Base-by-base conservation (phyloP, 2,797 vertebrate species). In the Eulemur rubriventer region DNA sequence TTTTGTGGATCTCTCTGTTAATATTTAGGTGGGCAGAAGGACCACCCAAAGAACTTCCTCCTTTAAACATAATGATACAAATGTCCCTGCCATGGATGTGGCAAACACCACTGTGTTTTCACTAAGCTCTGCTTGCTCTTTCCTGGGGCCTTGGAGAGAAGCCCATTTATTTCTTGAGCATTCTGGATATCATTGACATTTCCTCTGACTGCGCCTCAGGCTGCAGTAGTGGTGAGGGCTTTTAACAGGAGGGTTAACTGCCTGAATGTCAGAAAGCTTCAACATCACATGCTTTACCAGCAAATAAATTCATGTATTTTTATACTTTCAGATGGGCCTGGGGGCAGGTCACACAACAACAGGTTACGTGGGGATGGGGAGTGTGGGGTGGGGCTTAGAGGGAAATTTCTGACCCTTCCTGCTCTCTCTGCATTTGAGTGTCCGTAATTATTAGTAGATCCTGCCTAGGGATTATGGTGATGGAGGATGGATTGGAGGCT, bases 151-250 rank as follows among this genome's bases (percentile, higher is more conserved):
- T 93, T 93, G 93, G 94, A 90, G 81, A 91, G 70, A 88, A 93
- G 79, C 93, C 81, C 70, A 26, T 89, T 89, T 97, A 81, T 80
- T 94, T 80, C 69, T 79, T 50, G 94, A 92, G 63, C 69, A 63
- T 96, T 95, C 85, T 95, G 91, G 83, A 89, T 94, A 85, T 85
- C 73, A 18, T 35, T 93, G 92, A 97, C 94, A 94, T 95, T 97
- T 97, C 82, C 88, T 96, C 85, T 17, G 1, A 91, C 70, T 91
- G 85, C 4, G 63, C 96, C 94, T 96, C 78, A 67, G 89, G 96
- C 96, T 96, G 57, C 86, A 93, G 84, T 76, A 85, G 61, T 28
- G 65, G 50, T 41, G 50, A 87, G 63, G 69, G 35, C 57, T 96
- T 96, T 96, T 79, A 95, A 92, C 73, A 95, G 79, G 85, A 87